A percentile compares a stretch with the other conserved stretches of the same genome.
phyloP scores from a whole-genome alignment of 2,113 vertebrate genomes.

The Pteronura brasiliensis region DNA sequence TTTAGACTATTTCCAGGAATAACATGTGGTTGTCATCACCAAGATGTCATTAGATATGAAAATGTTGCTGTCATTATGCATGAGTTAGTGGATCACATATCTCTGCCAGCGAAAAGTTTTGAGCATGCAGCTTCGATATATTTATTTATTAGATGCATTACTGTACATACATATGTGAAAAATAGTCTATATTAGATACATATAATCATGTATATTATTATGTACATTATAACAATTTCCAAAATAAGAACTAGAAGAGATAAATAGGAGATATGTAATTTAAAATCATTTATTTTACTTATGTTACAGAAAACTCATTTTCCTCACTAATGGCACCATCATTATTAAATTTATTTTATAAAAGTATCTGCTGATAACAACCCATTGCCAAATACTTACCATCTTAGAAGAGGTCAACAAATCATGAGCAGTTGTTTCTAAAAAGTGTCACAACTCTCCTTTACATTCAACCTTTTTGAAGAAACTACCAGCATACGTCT shows the following conservation, averaged over 20 bases:
- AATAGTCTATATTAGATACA: background rate
- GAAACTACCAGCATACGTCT: background rate
- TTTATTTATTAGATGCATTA: constrained; percentile 1
- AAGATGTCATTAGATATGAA: background rate
- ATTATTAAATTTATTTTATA: constrained; percentile 21
- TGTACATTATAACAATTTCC: background rate
- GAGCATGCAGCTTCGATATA: background rate
- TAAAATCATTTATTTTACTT: constrained; percentile 19
- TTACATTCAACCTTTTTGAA: background rate
- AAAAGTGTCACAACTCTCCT: background rate
- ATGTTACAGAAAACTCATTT: background rate
- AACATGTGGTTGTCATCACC: background rate
- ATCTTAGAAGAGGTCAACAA: background rate
- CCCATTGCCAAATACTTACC: background rate
- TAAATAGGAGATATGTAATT: background rate
- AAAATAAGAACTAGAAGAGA: background rate
- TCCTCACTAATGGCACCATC: background rate
- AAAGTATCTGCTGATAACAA: background rate
- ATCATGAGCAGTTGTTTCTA: background rate
- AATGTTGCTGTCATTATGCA: background rate
- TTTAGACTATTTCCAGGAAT: background rate
- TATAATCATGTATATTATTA: background rate
- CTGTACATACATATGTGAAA: background rate
- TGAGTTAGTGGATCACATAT: background rate
- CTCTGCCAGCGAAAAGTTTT: background rate